Percentiles rank a stretch among this genome's conserved stretches.
Conservation (phyloP, 2,797 vertebrate species). For the Lithobates sylvaticus region DNA sequence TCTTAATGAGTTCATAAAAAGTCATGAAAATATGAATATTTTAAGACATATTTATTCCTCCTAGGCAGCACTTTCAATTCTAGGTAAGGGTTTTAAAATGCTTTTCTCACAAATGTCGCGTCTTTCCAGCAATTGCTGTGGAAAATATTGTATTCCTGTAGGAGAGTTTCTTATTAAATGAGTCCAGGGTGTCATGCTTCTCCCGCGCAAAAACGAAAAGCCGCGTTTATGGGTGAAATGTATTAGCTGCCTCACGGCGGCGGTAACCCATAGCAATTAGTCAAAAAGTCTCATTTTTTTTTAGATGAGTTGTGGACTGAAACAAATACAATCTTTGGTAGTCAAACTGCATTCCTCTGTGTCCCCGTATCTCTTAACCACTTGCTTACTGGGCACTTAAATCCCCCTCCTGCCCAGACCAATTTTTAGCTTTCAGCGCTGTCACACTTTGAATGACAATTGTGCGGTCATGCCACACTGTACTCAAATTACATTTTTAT, state of each 20-base stretch:
- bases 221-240: neutral
- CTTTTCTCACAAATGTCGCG: constrained; percentile 23
- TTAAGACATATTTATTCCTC: constrained; percentile 56
- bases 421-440: no score
- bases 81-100: constrained; percentile 20
- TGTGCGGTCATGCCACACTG: no score
- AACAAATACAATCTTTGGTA: neutral
- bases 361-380: neutral
- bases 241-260: neutral
- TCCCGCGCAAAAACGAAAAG: neutral
- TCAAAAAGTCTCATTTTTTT: neutral
- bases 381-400: no score
- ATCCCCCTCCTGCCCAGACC: no score
- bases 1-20: constrained; percentile 60
- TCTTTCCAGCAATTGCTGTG: constrained; percentile 7
- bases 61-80: constrained; percentile 30
- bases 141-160: neutral
- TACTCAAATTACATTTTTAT: no score
- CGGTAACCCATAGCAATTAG: neutral
- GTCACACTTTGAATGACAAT: no score
- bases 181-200: neutral
- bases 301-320: neutral
- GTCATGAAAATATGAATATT: constrained; percentile 61
- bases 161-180: neutral
- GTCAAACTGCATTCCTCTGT: neutral